These are phyloP conservation scores for Phainopepla nitens DNA, from an alignment of 2,113 vertebrate species.

Conservation along the genomic window DNA sequence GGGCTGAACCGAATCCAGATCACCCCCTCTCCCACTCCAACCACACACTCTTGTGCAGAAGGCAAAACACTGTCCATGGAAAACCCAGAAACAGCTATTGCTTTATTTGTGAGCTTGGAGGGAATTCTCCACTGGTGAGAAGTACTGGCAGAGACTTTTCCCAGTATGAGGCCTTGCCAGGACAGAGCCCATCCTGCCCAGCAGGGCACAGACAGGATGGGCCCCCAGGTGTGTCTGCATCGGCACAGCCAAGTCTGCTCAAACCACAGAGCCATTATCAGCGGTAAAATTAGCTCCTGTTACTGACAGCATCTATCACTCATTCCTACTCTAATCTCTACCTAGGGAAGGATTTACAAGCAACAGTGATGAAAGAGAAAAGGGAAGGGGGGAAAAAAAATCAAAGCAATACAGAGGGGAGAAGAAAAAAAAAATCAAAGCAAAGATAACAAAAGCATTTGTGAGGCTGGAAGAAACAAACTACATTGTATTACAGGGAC, in stretches of 20 bases:
- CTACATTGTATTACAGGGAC: conserved; percentile 46
- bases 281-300: conserved; percentile 69
- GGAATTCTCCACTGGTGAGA: background rate
- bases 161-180: background rate
- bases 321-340: conserved; percentile 69
- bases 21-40: background rate
- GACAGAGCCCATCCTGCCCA: background rate
- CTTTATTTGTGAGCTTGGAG: background rate
- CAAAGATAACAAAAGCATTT: conserved; percentile 63
- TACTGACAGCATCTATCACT: conserved; percentile 70
- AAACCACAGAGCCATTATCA: conserved; percentile 61
- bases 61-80: background rate
- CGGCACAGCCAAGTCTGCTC: background rate
- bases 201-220: background rate
- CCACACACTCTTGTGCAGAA: background rate
- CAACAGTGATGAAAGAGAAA: conserved; percentile 64
- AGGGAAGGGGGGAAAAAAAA: background rate
- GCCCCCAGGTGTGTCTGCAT: background rate
- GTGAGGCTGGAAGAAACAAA: conserved; percentile 58
- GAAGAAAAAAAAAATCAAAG: conserved; percentile 52
- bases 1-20: background rate
- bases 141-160: background rate
- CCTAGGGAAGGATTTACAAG: conserved; percentile 71
- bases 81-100: rapidly evolving
- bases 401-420: conserved; percentile 31